These are phyloP conservation scores for Silurus lanzhouensis DNA, from an alignment of 2,797 vertebrate genomes.

Conservation along the genomic window DNA sequence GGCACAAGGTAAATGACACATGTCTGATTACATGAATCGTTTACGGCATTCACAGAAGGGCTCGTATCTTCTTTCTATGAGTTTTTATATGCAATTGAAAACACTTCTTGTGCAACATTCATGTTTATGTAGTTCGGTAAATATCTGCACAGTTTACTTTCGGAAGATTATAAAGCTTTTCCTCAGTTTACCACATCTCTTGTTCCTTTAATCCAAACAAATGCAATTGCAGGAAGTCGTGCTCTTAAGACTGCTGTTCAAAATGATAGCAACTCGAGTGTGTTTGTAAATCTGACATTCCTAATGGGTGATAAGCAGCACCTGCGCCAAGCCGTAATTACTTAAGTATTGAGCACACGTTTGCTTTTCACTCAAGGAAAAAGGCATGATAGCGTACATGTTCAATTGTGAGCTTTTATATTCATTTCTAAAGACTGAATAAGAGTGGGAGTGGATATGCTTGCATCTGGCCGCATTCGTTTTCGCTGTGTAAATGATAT, in stretches of 20 bases:
- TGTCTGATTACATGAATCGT: not conserved
- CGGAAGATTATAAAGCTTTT: not conserved
- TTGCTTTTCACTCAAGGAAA: not conserved
- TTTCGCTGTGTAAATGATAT: not conserved
- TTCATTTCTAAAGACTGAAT: not conserved
- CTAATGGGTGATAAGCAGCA: not conserved
- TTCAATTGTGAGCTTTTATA: not conserved
- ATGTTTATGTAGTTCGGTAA: not conserved
- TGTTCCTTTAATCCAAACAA: not conserved
- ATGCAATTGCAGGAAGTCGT: not conserved
- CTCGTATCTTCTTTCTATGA: not conserved
- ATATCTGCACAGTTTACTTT: not conserved
- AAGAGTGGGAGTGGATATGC: not conserved
- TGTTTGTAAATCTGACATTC: constrained; percentile 29
- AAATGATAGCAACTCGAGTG: not conserved
- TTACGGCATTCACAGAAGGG: not conserved
- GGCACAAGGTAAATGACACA: constrained; percentile 68
- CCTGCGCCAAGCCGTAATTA: not conserved
- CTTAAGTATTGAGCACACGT: not conserved
- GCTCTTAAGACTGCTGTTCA: not conserved
- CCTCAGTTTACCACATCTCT: not conserved
- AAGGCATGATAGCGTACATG: not conserved
- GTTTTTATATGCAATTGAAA: not conserved
- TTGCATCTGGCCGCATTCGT: not conserved
- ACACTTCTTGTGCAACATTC: not conserved